Evolutionary conservation across 2,888 invertebrate genomes (phyloP).

Genomic region (Eilema griseolum): DNA sequence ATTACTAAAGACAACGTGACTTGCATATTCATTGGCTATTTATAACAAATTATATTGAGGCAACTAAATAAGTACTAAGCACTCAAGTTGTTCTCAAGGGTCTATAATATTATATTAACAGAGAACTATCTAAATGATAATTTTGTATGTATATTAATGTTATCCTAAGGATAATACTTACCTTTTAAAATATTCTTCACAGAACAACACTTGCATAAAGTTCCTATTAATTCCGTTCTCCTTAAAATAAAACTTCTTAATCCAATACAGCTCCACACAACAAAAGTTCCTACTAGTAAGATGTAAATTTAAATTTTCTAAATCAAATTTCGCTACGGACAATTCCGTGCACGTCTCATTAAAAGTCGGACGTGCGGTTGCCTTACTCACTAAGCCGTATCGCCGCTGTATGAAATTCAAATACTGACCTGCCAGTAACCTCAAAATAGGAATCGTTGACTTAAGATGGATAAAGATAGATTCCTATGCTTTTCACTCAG

Average conservation of each 20-base stretch:
- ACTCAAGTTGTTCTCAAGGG: neutral
- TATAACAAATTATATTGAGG: neutral
- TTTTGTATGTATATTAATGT: too few species aligned
- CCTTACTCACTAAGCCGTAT: conserved; percentile 40
- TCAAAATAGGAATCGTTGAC: conserved; percentile 39
- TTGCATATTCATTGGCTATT: neutral
- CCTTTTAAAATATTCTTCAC: neutral
- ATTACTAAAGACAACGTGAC: neutral
- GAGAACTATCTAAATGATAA: too few species aligned
- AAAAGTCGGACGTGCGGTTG: conserved; percentile 43
- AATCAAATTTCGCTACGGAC: conserved; percentile 24
- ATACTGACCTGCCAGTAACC: conserved; percentile 42
- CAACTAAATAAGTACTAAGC: neutral
- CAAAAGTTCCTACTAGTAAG: neutral
- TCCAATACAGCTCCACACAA: conserved; percentile 12
- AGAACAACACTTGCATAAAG: neutral
- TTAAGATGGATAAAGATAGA: conserved; percentile 31
- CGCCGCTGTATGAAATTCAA: conserved; percentile 50
- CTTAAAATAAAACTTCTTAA: neutral
- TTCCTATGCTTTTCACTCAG: conserved; percentile 12
- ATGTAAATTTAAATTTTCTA: conserved; percentile 31
- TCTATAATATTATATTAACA: too few species aligned
- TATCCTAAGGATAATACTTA: too few species aligned
- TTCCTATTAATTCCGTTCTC: neutral
- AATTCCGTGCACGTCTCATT: conserved; percentile 40